A percentile compares a stretch with the other conserved stretches of the same genome.
Conservation (phyloP, 2,888 invertebrate species). For the Chirona hameri region DNA sequence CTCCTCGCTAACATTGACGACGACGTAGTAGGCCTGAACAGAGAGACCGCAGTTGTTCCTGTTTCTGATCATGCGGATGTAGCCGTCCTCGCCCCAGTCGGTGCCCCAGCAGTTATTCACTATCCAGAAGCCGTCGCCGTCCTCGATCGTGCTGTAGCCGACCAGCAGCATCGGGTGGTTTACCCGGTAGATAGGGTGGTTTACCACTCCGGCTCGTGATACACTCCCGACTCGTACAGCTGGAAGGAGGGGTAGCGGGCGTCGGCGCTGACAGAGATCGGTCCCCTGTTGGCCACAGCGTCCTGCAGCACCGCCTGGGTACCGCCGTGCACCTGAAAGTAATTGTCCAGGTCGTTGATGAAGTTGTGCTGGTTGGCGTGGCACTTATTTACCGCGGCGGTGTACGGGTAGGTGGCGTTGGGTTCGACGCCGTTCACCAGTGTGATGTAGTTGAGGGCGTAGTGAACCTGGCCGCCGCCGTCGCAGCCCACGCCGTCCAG, state of each 20-base stretch:
- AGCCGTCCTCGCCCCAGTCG: not conserved
- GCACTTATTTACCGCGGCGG: constrained; percentile 48
- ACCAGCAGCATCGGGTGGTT: not conserved
- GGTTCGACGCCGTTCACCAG: too few species aligned
- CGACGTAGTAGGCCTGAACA: constrained; percentile 77
- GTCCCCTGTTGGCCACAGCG: not conserved
- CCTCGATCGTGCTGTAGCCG: constrained; percentile 6
- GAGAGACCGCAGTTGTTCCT: not conserved
- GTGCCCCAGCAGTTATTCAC: not conserved
- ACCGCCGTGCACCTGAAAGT: too few species aligned
- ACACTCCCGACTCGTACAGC: not conserved
- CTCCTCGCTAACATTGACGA: constrained; percentile 43
- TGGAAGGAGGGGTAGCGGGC: not conserved
- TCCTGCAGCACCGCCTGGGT: not conserved
- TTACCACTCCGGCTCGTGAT: not conserved
- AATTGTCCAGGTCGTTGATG: too few species aligned
- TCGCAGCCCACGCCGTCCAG: too few species aligned
- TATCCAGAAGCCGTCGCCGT: not conserved
- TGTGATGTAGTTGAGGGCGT: too few species aligned
- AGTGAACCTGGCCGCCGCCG: too few species aligned
- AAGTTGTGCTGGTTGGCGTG: too few species aligned
- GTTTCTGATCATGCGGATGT: not conserved
- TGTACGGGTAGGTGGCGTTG: too few species aligned
- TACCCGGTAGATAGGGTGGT: not conserved
- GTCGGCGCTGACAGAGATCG: not conserved